phyloP scores from a whole-genome alignment of 2,888 invertebrate genomes.

The Chalcis sispes region DNA sequence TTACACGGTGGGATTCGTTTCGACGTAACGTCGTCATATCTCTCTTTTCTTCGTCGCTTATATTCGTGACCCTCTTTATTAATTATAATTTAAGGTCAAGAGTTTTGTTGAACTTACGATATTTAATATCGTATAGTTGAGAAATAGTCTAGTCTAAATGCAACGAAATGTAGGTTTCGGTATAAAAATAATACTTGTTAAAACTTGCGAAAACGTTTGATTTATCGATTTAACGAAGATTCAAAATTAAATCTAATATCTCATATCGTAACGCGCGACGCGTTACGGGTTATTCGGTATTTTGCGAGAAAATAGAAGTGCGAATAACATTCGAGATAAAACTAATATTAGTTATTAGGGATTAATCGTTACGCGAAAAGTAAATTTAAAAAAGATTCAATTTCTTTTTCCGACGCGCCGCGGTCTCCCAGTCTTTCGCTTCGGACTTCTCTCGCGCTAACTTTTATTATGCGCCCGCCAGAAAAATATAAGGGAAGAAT shows the following conservation, averaged over 20 bases:
- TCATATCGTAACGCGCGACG: too few relatives aligned
- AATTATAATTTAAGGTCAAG: conserved; percentile 30
- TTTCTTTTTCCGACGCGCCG: neutral
- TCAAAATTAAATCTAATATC: too few relatives aligned
- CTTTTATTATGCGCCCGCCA: conserved; percentile 34
- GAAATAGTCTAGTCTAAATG: neutral
- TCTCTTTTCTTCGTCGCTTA: conserved; percentile 1
- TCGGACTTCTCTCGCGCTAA: neutral
- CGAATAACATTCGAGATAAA: too few relatives aligned
- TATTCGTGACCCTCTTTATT: conserved; percentile 41
- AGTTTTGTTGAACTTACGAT: neutral
- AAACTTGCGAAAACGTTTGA: too few relatives aligned
- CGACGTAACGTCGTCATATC: conserved; percentile 13
- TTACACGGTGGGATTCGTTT: conserved; percentile 50
- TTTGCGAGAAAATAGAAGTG: too few relatives aligned
- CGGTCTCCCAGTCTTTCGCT: conserved; percentile 17
- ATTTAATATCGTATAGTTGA: too few relatives aligned
- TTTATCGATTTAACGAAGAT: too few relatives aligned
- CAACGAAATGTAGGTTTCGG: neutral
- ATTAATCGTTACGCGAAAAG: too few relatives aligned
- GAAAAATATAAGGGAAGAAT: conserved; percentile 47
- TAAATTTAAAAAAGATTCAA: too few relatives aligned
- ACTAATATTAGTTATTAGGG: too few relatives aligned
- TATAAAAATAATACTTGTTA: too few relatives aligned
- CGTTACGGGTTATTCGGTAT: too few relatives aligned